Evolutionary conservation across 1,140 invertebrate genomes (phyloP), one percentile per base, ranked within the genome.

Genomic region (Meteorus sp.): DNA sequence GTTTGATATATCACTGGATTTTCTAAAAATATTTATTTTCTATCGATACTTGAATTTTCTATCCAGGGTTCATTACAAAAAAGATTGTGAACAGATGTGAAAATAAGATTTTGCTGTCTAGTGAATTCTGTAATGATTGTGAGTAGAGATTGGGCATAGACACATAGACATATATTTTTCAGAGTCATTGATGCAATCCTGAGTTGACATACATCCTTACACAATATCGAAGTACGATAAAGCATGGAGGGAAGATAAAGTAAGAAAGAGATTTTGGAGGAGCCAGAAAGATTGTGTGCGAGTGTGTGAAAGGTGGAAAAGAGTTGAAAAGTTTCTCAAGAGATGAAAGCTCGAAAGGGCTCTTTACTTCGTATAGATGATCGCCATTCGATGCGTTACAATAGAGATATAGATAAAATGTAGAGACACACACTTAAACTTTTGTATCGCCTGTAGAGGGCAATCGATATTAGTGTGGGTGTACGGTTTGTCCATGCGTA

Each of bases 401-500:
- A n/a, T n/a, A n/a, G n/a, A n/a, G n/a, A n/a, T n/a, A n/a, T n/a
- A n/a, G n/a, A n/a, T n/a, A n/a, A n/a, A n/a, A n/a, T n/a, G n/a
- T 15, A 25, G 35, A 29, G 44, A 56, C 39, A 31, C 31, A 56
- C 33, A 51, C 59, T 61, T 41, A 57, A 62, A 62, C 51, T 56
- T n/a, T 62, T 54, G 50, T 48, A 57, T 54, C 39, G 47, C 55
- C 41, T 43, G 48, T 44, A 53, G 20, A 19, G 33, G 31, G 11
- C 19, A 57, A 62, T 50, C 48, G 60, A 62, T 62, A 62, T 62
- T 58, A 51, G 41, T 47, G n/a, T n/a, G 54, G 50, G 45, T 61
- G 56, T 44, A 61, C 56, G 52, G 45, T 60, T 61, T 56, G 47
- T 11, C 20, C 45, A 33, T 43, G 45, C 25, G 15, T 11, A 31